Conservation (phyloP, 2,888 invertebrate genomes). For the Lasioglossum lativentre region DNA sequence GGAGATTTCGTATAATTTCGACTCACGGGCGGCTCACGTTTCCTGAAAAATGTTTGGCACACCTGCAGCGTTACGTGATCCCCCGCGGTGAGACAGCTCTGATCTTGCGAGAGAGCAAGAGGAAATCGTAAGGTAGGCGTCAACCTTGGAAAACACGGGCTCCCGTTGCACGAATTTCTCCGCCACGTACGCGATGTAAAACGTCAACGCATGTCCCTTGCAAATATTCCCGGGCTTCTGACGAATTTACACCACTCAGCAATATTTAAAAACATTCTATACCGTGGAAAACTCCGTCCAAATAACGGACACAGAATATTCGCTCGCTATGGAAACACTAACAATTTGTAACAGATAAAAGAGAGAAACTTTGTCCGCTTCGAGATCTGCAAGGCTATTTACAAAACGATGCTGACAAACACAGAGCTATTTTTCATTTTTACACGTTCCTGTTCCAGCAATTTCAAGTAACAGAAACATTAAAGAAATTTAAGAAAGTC, state of each 20-base stretch:
- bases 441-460: not conserved
- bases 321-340: not conserved
- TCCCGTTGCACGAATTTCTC: conserved; percentile 25
- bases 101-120: conserved; percentile 41
- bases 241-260: not conserved
- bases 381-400: not conserved
- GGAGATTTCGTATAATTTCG: conserved; percentile 72
- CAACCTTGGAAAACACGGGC: conserved; percentile 34
- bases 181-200: not conserved
- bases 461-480: too few relatives aligned
- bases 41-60: conserved; percentile 73
- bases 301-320: not conserved
- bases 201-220: conserved; percentile 11
- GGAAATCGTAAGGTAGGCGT: conserved; percentile 44
- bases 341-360: not conserved
- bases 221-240: not conserved
- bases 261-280: not conserved
- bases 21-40: conserved; percentile 64
- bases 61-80: conserved; percentile 74
- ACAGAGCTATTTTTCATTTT: not conserved
- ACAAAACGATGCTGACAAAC: not conserved
- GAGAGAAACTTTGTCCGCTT: not conserved
- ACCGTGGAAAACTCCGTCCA: not conserved
- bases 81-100: conserved; percentile 64
- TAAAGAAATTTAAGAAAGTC: too few relatives aligned